These are phyloP conservation scores for Spilosoma lubricipeda DNA, from an alignment of 2,888 invertebrate genomes.

Conservation along the genomic window DNA sequence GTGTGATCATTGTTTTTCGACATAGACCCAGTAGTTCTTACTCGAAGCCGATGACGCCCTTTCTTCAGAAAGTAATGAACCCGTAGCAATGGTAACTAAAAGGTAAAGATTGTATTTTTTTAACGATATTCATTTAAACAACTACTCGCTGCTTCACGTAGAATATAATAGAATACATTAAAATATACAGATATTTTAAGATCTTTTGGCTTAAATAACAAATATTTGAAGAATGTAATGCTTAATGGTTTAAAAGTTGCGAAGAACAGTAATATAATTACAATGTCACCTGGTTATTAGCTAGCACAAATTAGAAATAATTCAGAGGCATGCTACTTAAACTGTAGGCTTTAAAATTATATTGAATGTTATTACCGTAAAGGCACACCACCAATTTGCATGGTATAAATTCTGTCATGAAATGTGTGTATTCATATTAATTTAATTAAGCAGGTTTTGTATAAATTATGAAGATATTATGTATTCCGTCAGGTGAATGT, in stretches of 20 bases:
- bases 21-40: no score
- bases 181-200: neutral
- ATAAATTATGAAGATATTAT: slow-evolving; percentile 4
- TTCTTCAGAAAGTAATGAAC: neutral
- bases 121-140: no score
- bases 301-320: neutral
- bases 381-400: slow-evolving; percentile 17
- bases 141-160: neutral
- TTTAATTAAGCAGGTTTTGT: slow-evolving; percentile 1
- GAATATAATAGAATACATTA: neutral
- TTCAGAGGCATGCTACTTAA: neutral
- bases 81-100: no score
- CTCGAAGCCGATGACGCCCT: no score
- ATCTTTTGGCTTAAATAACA: neutral
- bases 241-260: neutral
- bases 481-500: neutral
- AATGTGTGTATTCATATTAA: slow-evolving; percentile 1
- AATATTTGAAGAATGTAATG: neutral
- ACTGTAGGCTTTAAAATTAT: neutral
- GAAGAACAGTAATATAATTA: neutral
- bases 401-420: slow-evolving; percentile 5
- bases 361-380: neutral
- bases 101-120: no score
- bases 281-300: neutral
- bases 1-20: no score